Evolutionary conservation across 1,140 invertebrate genomes (phyloP), one percentile per base, ranked within the genome.

Genomic region (Ephestia elutella): DNA sequence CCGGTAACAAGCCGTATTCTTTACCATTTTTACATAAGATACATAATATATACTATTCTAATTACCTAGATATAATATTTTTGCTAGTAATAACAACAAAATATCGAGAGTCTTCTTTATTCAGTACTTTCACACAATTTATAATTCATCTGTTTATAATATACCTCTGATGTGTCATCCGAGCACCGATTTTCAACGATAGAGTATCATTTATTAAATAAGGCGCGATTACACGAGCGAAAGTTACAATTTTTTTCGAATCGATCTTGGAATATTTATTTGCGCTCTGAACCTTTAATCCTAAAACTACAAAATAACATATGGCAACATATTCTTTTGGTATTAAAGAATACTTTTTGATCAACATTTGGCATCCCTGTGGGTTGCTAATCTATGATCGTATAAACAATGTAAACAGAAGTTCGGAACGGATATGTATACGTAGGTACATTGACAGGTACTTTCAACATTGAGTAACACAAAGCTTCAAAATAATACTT

Each of bases 291-390:
- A 19, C 56, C 56, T 59, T 56, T 59, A 30, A 56, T 77, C 64
- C 63, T 80, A 67, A 71, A 70, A 54, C 70, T 76, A 76, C 49
- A 69, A 74, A 59, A 51, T 82, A 84, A 83, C 67, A 64, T 81
- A 87, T 87, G 83, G 83, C 82, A 87, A 82, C 81, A 74, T 64
- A 75, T 71, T 81, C 63, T 78, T 85, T 86, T 86, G 83, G 83
- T 84, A 80, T 65, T 58, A 81, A 74, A 71, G 62, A 77, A 74
- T 72, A 71, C 66, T 60, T 65, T 60, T 56, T 53, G 50, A 19
- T 56, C 35, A 54, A 44, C 54, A 57, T 50, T 32, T 11, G 9
- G n/a, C 48, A 57, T 57, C 48, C 56, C 28, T 49, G 17, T 50
- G 21, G 50, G 19, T 15, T 44, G 13, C 38, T 44, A 10, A 44